Conservation (phyloP, 2,797 vertebrate genomes). For the Enoplosus armatus region DNA sequence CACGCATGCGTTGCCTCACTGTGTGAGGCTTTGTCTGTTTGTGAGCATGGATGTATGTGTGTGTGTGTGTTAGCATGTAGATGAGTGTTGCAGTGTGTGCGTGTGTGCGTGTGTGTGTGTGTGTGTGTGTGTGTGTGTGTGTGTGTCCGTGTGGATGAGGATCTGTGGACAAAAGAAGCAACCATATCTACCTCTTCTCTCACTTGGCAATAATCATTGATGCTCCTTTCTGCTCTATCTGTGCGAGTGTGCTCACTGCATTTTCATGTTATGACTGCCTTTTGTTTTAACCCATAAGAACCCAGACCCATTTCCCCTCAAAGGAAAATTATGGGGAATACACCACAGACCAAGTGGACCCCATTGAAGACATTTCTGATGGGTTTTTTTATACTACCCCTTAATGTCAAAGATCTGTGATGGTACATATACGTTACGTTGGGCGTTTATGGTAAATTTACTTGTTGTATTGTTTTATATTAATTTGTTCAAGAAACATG, state of each 20-base stretch:
- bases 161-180: slow-evolving; percentile 80
- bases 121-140: slow-evolving; percentile 19
- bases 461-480: too few species aligned
- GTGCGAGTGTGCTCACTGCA: slow-evolving; percentile 4
- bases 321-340: too few species aligned
- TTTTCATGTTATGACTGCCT: slow-evolving; percentile 20
- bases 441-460: too few species aligned
- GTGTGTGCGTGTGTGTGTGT: slow-evolving; percentile 15
- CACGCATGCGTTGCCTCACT: slow-evolving; percentile 82
- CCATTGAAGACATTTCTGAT: too few species aligned
- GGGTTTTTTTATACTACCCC: too few species aligned
- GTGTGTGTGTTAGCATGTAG: slow-evolving; percentile 53
- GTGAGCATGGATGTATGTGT: slow-evolving; percentile 60
- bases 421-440: too few species aligned
- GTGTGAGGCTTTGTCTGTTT: slow-evolving; percentile 82
- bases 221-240: slow-evolving; percentile 55
- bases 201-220: slow-evolving; percentile 70
- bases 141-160: slow-evolving; percentile 33
- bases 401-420: too few species aligned
- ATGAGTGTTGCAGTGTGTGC: slow-evolving; percentile 58
- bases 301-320: too few species aligned
- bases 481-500: too few species aligned
- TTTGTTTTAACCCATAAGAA: too few species aligned
- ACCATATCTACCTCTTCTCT: slow-evolving; percentile 65
- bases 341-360: too few species aligned